Percentiles rank a stretch among this genome's conserved stretches.
Evolutionary conservation across 35 echinoderm and acorn worm species (phyloP).

Genomic region (Holothuria glaberrima): DNA sequence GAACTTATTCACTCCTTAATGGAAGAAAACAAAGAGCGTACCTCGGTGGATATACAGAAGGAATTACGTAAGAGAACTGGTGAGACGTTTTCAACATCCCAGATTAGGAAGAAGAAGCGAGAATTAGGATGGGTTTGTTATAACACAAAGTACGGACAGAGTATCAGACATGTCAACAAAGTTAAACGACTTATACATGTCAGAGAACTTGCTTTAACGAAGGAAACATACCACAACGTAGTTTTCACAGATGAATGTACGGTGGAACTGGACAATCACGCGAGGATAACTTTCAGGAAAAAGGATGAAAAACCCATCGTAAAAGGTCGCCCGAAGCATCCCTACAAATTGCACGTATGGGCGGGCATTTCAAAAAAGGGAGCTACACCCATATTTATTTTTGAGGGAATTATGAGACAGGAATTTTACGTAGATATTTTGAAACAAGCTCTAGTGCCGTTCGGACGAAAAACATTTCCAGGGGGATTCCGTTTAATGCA

Average conservation of each 20-base stretch:
- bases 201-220: not conserved
- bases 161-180: not conserved
- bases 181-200: not conserved
- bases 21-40: slow-evolving; percentile 7
- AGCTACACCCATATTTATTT: slow-evolving; percentile 36
- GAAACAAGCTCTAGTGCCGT: not conserved
- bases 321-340: slow-evolving; percentile 37
- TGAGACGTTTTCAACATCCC: not conserved
- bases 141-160: slow-evolving; percentile 19
- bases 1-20: not conserved
- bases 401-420: slow-evolving; percentile 45
- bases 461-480: not conserved
- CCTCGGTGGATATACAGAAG: not conserved
- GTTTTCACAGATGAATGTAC: slow-evolving; percentile 52
- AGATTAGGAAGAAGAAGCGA: not conserved
- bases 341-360: slow-evolving; percentile 35
- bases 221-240: not conserved
- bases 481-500: not conserved
- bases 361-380: slow-evolving; percentile 37
- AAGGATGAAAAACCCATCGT: slow-evolving; percentile 11
- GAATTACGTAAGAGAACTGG: not conserved
- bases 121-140: not conserved
- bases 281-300: slow-evolving; percentile 2
- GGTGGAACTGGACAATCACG: slow-evolving; percentile 55
- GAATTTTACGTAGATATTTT: slow-evolving; percentile 52